Conservation (phyloP, 2,113 vertebrate species). For the Bufo gargarizans region DNA sequence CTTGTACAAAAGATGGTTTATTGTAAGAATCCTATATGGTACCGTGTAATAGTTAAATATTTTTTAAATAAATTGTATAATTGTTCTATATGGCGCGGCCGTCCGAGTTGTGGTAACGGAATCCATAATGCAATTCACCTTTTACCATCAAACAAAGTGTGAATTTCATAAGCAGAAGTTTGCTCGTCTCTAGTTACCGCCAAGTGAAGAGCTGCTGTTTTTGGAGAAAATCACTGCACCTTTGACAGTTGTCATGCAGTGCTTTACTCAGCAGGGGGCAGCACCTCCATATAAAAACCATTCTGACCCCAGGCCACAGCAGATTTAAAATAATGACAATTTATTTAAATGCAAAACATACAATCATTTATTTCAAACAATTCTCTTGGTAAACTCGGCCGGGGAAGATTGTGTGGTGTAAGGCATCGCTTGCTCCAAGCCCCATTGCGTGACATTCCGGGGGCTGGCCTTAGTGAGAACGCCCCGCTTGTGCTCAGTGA, state of each 20-base stretch:
- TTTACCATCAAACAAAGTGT: too few species aligned
- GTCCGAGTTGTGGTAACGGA: too few species aligned
- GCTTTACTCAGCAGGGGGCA: not conserved
- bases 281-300: not conserved
- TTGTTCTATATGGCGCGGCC: not conserved
- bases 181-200: too few species aligned
- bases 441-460: not conserved
- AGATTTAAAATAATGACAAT: slow-evolving; percentile 77
- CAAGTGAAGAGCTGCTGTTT: too few species aligned
- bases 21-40: slow-evolving; percentile 98
- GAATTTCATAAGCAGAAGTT: too few species aligned
- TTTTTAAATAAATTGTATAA: slow-evolving; percentile 88
- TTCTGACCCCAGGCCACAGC: too few species aligned
- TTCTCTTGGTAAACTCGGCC: slow-evolving; percentile 39
- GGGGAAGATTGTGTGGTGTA: slow-evolving; percentile 78
- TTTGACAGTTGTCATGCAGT: not conserved
- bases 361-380: slow-evolving; percentile 78
- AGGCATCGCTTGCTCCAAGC: slow-evolving; percentile 73
- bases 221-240: too few species aligned
- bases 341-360: slow-evolving; percentile 86
- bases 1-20: slow-evolving; percentile 94
- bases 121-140: too few species aligned
- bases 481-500: slow-evolving; percentile 70
- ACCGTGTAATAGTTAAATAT: slow-evolving; percentile 92
- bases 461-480: slow-evolving; percentile 60